Evolutionary conservation across 2,113 vertebrate genomes (phyloP), one percentile per base, ranked within the genome.

Genomic region (Garra rufa): DNA sequence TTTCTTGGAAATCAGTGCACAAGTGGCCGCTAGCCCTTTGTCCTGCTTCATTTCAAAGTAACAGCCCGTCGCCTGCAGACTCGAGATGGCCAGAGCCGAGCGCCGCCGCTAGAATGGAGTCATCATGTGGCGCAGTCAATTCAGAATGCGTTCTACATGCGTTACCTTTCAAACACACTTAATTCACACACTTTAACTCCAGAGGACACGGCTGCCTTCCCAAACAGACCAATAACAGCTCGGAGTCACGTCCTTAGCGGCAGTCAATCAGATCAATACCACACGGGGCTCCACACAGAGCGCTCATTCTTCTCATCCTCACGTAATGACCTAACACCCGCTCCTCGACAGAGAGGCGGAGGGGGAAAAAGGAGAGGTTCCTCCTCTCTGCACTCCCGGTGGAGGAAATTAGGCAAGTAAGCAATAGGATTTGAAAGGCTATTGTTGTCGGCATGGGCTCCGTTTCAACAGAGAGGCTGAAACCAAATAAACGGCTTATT

Each of bases 311-410:
- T 87, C 83, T 78, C 69, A 78, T 59, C 30, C 83, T 77, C 52
- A 55, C 52, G 83, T 87, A 85, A 87, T 85, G 79, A 87, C 86
- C 75, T 77, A 82, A 87, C 83, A 77, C 78, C 50, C 41, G 67
- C 34, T 76, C 24, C 10, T 83, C 24, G n/a, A 69, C 4, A 28
- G 55, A 82, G 73, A 76, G 59, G 50, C 4, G 34, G 70, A 38
- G 43, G 83, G 67, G 70, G 70, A 6, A 52, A 76, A 84, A 84
- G 50, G 78, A 77, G 50, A 70, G 55, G 50, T 61, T 24, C 34
- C 61, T 46, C 41, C 70, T 52, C 52, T 41, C 34, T 26, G 7
- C 17, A 14, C 67, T 86, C 76, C 82, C 82, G 19, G 19, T 28
- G 61, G 78, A 81, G 78, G 63, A 87, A 63, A 87, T 87, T 82